phyloP scores from a whole-genome alignment of 2,888 invertebrate genomes.

The Nephrotoma flavescens region DNA sequence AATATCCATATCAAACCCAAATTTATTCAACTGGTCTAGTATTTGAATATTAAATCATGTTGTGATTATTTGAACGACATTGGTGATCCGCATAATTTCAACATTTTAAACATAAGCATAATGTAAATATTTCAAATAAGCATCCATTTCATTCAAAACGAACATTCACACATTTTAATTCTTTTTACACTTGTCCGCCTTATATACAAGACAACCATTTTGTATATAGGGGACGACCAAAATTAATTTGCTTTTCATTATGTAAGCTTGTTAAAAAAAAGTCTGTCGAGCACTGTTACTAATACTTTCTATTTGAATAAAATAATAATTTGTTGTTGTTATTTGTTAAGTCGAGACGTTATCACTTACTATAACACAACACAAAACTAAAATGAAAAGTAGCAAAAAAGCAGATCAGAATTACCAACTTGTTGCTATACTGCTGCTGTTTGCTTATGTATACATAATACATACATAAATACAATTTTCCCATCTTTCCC shows the following conservation, averaged over 20 bases:
- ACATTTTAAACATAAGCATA: neutral
- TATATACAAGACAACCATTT: neutral
- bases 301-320: neutral
- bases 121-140: neutral
- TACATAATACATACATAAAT: neutral
- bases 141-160: neutral
- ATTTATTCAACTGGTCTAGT: too few relatives aligned
- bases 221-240: neutral
- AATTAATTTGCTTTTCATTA: neutral
- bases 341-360: neutral
- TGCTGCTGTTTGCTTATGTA: neutral
- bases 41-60: neutral
- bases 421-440: neutral
- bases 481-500: neutral
- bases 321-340: neutral
- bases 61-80: neutral
- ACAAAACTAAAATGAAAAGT: neutral
- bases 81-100: neutral
- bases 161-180: neutral
- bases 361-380: neutral
- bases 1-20: too few relatives aligned
- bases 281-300: neutral
- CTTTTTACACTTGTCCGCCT: neutral
- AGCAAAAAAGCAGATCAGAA: neutral
- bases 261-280: neutral